Conservation (phyloP, 1,140 invertebrate genomes). For the Eriocheir sinensis region DNA sequence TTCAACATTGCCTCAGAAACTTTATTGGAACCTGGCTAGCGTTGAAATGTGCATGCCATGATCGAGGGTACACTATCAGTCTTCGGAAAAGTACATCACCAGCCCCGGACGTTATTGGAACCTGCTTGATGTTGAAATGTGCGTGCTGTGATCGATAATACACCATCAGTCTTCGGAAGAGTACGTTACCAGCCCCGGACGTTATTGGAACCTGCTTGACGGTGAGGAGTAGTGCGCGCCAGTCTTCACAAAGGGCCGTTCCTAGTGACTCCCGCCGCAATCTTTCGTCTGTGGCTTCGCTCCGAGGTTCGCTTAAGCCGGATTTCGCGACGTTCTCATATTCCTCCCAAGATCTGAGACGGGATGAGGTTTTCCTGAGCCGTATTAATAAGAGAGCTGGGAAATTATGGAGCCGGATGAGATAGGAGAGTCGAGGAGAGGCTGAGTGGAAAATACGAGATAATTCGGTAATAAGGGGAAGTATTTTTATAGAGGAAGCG, state of each 20-base stretch:
- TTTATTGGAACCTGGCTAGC: too few relatives aligned
- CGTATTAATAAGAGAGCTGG: not conserved
- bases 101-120: too few relatives aligned
- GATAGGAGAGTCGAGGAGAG: not conserved
- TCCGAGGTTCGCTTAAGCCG: not conserved
- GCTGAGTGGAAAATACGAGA: constrained; percentile 5
- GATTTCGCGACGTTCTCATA: not conserved
- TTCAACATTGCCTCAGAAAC: too few relatives aligned
- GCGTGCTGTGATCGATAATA: too few relatives aligned
- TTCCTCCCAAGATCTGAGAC: not conserved
- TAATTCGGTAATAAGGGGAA: not conserved
- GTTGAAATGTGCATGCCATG: too few relatives aligned
- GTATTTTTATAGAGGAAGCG: not conserved
- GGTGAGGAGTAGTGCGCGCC: too few relatives aligned
- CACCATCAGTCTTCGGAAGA: too few relatives aligned
- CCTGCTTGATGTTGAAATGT: too few relatives aligned
- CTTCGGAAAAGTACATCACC: too few relatives aligned
- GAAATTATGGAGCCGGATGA: not conserved
- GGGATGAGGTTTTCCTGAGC: not conserved
- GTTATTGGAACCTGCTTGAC: too few relatives aligned
- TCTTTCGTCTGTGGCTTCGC: not conserved
- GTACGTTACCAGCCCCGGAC: too few relatives aligned
- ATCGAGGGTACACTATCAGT: too few relatives aligned
- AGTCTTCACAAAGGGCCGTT: not conserved
- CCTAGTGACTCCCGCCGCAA: not conserved